Evolutionary conservation across 2,113 vertebrate species (phyloP).

Genomic region (Lampris incognitus): DNA sequence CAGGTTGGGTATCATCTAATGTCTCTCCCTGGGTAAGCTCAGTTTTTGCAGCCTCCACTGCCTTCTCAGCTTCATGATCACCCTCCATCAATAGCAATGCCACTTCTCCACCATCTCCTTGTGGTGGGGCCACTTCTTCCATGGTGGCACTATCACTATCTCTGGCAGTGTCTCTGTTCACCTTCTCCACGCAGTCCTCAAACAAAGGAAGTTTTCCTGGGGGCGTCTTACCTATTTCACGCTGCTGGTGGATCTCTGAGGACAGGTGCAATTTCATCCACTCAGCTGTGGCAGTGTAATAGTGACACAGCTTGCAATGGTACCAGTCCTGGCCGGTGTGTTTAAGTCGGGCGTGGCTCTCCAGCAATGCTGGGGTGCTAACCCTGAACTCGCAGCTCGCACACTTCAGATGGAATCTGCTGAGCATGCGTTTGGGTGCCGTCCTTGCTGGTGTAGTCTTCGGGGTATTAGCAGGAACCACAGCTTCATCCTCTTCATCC

Average conservation of each 20-base stretch:
- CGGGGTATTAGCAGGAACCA: constrained; percentile 7
- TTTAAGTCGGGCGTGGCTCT: constrained; percentile 87
- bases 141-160: constrained; percentile 16
- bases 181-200: constrained; percentile 89
- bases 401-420: constrained; percentile 89
- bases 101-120: constrained; percentile 16
- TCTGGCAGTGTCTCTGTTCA: constrained; percentile 69
- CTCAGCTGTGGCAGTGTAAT: constrained; percentile 88
- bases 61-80: constrained; percentile 40
- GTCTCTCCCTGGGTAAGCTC: constrained; percentile 52
- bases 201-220: constrained; percentile 78
- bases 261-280: constrained; percentile 92
- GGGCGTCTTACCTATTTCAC: constrained; percentile 83
- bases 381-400: constrained; percentile 91
- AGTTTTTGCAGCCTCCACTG: constrained; percentile 30
- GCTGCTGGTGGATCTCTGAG: constrained; percentile 88
- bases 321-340: constrained; percentile 88
- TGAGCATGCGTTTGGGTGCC: constrained; percentile 77
- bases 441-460: constrained; percentile 56
- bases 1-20: constrained; percentile 48
- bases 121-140: background rate
- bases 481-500: constrained; percentile 49
- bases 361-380: constrained; percentile 86
- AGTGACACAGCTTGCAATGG: constrained; percentile 90
- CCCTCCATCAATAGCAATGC: background rate